A percentile compares a stretch with the other conserved stretches of the same genome.
phyloP scores from a whole-genome alignment of 2,888 invertebrate genomes.

The Spilarctia lutea region DNA sequence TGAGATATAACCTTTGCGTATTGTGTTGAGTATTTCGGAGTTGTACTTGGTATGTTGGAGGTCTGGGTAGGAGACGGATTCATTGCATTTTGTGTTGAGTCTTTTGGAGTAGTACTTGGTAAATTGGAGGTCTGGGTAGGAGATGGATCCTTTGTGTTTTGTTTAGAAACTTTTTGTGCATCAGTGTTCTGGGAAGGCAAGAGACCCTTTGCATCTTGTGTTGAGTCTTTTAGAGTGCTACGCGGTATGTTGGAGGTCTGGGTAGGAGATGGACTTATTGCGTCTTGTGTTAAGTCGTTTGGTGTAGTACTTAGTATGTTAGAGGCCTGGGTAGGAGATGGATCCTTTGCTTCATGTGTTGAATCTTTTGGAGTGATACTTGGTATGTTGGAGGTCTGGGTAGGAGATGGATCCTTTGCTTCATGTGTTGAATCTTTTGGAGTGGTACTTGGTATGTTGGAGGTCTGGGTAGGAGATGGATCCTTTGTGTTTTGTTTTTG shows the following conservation, averaged over 20 bases:
- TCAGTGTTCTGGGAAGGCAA: not conserved
- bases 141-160: not conserved
- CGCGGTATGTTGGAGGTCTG: no score
- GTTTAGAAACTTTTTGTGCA: not conserved
- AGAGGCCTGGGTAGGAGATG: no score
- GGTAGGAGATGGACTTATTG: not conserved
- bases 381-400: no score
- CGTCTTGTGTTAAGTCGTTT: not conserved
- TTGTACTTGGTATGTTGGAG: not conserved
- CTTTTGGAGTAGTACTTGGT: not conserved
- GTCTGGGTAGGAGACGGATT: not conserved
- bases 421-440: no score
- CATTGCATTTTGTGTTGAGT: slow-evolving; percentile 20
- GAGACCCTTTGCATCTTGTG: not conserved
- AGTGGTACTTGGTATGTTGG: no score
- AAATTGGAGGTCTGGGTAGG: not conserved
- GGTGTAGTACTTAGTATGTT: no score
- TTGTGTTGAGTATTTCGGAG: not conserved
- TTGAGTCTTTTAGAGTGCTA: no score
- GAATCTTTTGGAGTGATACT: no score
- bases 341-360: no score
- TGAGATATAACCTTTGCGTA: no score
- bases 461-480: not conserved
- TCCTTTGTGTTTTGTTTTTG: not conserved
- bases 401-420: no score